These are phyloP conservation scores for Cephalophus harveyi DNA, from an alignment of 2,113 vertebrate genomes.

Conservation along the genomic window DNA sequence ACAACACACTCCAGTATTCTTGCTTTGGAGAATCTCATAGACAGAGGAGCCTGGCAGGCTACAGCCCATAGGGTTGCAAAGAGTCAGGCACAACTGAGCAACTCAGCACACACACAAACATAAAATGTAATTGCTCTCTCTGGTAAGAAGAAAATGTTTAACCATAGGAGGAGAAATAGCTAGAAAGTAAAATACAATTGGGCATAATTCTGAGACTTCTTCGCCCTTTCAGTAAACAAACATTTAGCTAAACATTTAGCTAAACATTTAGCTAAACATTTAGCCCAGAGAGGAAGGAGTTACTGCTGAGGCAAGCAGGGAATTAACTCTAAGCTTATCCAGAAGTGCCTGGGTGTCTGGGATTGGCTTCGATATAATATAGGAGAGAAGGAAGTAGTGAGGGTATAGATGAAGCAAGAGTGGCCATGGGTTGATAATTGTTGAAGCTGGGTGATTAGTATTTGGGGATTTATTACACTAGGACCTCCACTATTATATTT, in stretches of 20 bases:
- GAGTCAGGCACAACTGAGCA: neutral
- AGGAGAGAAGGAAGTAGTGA: neutral
- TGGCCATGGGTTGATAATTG: neutral
- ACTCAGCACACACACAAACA: neutral
- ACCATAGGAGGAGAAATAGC: neutral
- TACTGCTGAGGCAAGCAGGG: neutral
- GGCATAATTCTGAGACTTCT: neutral
- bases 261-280: no score
- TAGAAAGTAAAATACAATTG: neutral
- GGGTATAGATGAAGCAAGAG: neutral
- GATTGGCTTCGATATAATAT: neutral
- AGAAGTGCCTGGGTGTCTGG: neutral
- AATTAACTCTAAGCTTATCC: neutral
- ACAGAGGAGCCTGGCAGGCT: neutral
- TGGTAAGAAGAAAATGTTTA: conserved; percentile 23
- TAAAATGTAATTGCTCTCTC: conserved; percentile 29
- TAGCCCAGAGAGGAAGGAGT: neutral
- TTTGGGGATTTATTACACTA: neutral
- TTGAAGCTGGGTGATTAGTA: neutral
- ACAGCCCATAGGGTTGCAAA: neutral
- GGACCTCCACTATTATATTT: neutral
- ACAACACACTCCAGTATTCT: neutral
- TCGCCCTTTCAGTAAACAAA: neutral
- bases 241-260: no score
- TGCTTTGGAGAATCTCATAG: neutral